A percentile compares a stretch with the other conserved stretches of the same genome.
These are phyloP conservation scores for Boleophthalmus pectinirostris DNA, from an alignment of 2,113 vertebrate genomes.

Conservation along the genomic window DNA sequence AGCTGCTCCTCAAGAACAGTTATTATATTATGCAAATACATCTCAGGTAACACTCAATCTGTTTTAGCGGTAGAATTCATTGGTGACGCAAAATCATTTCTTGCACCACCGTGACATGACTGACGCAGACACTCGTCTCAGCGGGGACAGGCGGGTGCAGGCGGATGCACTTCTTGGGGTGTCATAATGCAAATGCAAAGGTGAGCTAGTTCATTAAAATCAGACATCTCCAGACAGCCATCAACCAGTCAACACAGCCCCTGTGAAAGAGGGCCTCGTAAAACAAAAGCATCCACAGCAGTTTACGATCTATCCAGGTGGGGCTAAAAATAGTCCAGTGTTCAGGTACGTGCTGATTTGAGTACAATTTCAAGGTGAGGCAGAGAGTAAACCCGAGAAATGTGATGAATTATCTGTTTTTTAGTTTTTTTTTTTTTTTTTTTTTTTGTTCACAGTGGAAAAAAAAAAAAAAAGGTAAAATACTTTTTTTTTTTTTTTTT, in stretches of 20 bases:
- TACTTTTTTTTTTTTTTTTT: too few relatives aligned
- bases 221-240: neutral
- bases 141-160: neutral
- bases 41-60: too few relatives aligned
- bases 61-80: too few relatives aligned
- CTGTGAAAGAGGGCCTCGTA: slow-evolving; percentile 7
- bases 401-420: neutral
- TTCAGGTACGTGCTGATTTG: slow-evolving; percentile 12
- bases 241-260: slow-evolving; percentile 6
- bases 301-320: slow-evolving; percentile 38
- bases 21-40: too few relatives aligned
- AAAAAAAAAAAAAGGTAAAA: too few relatives aligned
- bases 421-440: too few relatives aligned
- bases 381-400: slow-evolving; percentile 8
- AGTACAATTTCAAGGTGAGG: neutral
- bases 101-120: neutral
- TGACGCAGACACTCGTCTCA: neutral
- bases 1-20: too few relatives aligned
- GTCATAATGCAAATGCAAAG: neutral
- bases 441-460: too few relatives aligned
- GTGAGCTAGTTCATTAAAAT: slow-evolving; percentile 11
- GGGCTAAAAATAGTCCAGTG: slow-evolving; percentile 53
- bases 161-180: neutral
- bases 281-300: slow-evolving; percentile 39
- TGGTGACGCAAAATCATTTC: neutral